Percentiles rank a stretch among this genome's conserved stretches.
Conservation (phyloP, 1,140 invertebrate species). For the Trichogramma pretiosum region DNA sequence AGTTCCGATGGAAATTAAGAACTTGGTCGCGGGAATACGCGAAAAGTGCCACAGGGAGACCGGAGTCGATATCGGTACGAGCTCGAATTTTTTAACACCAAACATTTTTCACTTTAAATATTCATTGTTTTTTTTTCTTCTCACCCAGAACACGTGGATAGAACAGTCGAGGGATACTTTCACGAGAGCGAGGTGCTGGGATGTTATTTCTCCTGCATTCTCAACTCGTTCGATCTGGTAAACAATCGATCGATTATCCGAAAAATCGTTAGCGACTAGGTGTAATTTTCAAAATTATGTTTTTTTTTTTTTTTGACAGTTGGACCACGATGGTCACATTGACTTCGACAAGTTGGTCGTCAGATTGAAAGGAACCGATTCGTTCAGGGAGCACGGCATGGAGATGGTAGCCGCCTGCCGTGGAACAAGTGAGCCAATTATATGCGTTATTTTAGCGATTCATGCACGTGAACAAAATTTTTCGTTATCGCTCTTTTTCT, state of each 20-base stretch:
- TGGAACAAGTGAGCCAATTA: slow-evolving; percentile 29
- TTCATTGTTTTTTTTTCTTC: background rate
- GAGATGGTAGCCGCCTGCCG: slow-evolving; percentile 28
- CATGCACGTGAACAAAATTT: no score
- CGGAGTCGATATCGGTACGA: slow-evolving; percentile 17
- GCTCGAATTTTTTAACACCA: no score
- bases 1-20: slow-evolving; percentile 8
- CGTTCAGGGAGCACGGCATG: slow-evolving; percentile 24
- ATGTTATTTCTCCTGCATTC: no score
- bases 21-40: background rate
- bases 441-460: no score
- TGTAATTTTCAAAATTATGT: background rate
- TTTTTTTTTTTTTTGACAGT: background rate
- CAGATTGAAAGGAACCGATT: slow-evolving; percentile 30
- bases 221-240: no score
- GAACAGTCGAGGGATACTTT: slow-evolving; percentile 12
- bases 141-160: slow-evolving; percentile 9
- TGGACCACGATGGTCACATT: slow-evolving; percentile 28
- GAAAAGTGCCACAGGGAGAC: slow-evolving; percentile 14
- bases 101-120: background rate
- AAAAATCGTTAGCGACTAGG: no score
- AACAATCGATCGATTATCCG: no score
- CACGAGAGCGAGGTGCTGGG: no score
- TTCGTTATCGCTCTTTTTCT: no score
- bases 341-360: slow-evolving; percentile 32